These are phyloP conservation scores for Volucella inflata DNA, from an alignment of 2,888 invertebrate genomes.

Conservation along the genomic window DNA sequence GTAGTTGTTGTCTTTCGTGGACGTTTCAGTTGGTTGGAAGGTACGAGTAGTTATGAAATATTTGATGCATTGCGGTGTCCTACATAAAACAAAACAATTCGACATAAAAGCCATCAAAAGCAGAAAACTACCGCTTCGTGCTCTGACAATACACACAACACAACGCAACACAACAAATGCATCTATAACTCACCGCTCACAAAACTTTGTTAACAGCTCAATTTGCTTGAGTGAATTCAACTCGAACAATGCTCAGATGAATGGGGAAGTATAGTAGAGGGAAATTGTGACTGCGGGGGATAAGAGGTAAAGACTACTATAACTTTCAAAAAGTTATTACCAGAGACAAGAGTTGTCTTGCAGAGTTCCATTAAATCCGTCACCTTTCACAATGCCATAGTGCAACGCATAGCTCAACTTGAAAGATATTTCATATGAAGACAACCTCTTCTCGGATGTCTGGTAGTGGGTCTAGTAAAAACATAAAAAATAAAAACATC, in stretches of 20 bases:
- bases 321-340: constrained; percentile 56
- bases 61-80: constrained; percentile 71
- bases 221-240: constrained; percentile 70
- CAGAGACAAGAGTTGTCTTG: constrained; percentile 33
- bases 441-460: not conserved
- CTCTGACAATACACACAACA: constrained; percentile 31
- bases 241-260: constrained; percentile 28
- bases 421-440: not conserved
- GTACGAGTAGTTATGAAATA: constrained; percentile 64
- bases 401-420: not conserved
- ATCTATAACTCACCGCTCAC: constrained; percentile 57
- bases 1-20: not conserved
- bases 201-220: constrained; percentile 65
- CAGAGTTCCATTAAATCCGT: constrained; percentile 63
- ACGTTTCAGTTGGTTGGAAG: constrained; percentile 14
- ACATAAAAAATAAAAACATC: constrained; percentile 15
- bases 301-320: constrained; percentile 15
- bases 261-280: no score
- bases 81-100: constrained; percentile 52
- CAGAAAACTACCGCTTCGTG: constrained; percentile 39
- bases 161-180: constrained; percentile 36
- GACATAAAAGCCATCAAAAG: constrained; percentile 46
- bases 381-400: constrained; percentile 65
- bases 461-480: not conserved
- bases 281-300: no score